Percentiles rank a stretch among this genome's conserved stretches.
Conservation (phyloP, 2,797 vertebrate genomes). For the Chaetodon trifasciatus region DNA sequence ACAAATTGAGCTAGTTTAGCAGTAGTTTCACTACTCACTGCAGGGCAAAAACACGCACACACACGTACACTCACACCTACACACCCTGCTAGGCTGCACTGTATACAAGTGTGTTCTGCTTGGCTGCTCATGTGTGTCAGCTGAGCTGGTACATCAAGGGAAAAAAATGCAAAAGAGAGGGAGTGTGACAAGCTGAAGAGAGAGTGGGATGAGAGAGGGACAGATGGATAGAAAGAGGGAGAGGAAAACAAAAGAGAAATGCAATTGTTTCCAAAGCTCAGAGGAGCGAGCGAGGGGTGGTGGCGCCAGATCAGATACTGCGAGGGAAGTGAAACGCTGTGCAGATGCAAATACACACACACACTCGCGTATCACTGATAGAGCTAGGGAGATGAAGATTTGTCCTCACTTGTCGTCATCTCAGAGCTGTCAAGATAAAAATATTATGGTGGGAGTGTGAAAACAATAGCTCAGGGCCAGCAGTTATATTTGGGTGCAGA, state of each 20-base stretch:
- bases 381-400: slow-evolving; percentile 62
- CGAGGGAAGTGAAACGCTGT: slow-evolving; percentile 52
- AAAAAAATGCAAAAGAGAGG: slow-evolving; percentile 42
- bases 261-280: slow-evolving; percentile 77
- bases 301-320: slow-evolving; percentile 77
- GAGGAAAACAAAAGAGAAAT: slow-evolving; percentile 73
- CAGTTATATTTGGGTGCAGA: slow-evolving; percentile 50
- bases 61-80: slow-evolving; percentile 43
- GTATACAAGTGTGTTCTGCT: slow-evolving; percentile 75
- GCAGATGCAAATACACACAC: slow-evolving; percentile 63
- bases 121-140: slow-evolving; percentile 78
- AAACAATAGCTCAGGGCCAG: slow-evolving; percentile 73
- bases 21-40: slow-evolving; percentile 76
- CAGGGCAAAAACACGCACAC: slow-evolving; percentile 55
- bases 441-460: slow-evolving; percentile 64
- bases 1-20: slow-evolving; percentile 85
- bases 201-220: slow-evolving; percentile 61
- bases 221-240: slow-evolving; percentile 57
- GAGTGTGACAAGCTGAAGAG: slow-evolving; percentile 56
- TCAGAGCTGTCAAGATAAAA: slow-evolving; percentile 77
- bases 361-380: slow-evolving; percentile 35
- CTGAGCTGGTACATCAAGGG: slow-evolving; percentile 73
- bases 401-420: slow-evolving; percentile 74
- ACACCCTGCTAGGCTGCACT: slow-evolving; percentile 51
- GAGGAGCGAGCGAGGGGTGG: slow-evolving; percentile 58